Evolutionary conservation across 2,888 invertebrate species (phyloP).

Genomic region (Nymphalis polychloros): DNA sequence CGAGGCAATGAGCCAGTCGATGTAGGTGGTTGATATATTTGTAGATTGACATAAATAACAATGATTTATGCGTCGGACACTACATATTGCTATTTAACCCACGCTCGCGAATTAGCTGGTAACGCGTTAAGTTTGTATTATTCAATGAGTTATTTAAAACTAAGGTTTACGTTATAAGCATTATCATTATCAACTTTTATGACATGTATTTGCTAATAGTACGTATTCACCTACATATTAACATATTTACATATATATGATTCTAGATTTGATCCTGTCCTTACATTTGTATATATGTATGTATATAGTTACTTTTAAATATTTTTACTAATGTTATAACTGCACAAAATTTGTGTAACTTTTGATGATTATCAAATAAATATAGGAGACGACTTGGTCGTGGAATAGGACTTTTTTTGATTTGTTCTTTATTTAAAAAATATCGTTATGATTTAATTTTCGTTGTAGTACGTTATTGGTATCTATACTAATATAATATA

Average conservation of each 20-base stretch:
- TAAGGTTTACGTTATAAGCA: neutral
- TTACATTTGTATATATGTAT: neutral
- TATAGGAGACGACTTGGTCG: too few species aligned
- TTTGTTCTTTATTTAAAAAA: too few species aligned
- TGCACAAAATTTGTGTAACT: too few species aligned
- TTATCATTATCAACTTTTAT: slow-evolving; percentile 8
- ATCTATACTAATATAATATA: too few species aligned
- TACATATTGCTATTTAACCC: slow-evolving; percentile 18
- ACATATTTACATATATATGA: neutral
- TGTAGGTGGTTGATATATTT: slow-evolving; percentile 3
- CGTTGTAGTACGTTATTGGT: too few species aligned
- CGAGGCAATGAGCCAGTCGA: too few species aligned
- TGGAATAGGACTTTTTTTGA: too few species aligned
- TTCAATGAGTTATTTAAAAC: slow-evolving; percentile 5
- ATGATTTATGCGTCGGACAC: slow-evolving; percentile 21
- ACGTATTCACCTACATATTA: neutral
- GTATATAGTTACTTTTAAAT: too few species aligned
- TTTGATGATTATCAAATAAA: too few species aligned
- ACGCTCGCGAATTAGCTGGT: slow-evolving; percentile 15
- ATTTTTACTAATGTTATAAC: too few species aligned
- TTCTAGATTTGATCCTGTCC: neutral
- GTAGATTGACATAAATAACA: slow-evolving; percentile 6
- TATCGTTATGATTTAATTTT: too few species aligned
- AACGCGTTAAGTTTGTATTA: slow-evolving; percentile 12
- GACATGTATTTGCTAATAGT: slow-evolving; percentile 1